Evolutionary conservation across 2,797 vertebrate genomes (phyloP), one percentile per base, ranked within the genome.

Genomic region (Epinephelus awoara): DNA sequence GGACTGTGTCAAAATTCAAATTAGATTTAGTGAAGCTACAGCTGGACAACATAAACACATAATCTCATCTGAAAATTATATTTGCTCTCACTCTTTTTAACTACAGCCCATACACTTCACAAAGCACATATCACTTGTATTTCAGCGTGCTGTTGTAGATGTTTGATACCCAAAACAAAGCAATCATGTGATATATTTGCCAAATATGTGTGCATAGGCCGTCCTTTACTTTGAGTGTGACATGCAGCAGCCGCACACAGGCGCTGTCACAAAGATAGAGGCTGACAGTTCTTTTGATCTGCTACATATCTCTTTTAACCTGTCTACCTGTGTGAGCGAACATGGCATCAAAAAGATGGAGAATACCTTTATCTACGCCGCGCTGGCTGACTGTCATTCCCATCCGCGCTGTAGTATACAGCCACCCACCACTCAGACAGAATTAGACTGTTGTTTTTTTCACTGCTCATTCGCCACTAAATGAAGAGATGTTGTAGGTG

Each of bases 221-320:
- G 54, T 71, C 57, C 66, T 62, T 47, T 79, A 23, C 21, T 47
- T 6, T 52, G 46, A 79, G 55, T 38, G 77, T 61, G 73, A 85
- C 75, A 17, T 11, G 10, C 21, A 23, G 69, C 46, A 15, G 38
- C 56, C 38, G 19, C 49, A 54, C 62, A 25, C 44, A n/a, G 52
- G 27, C 54, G 13, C 55, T 34, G 4, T 86, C 79, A 71, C 79
- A 77, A 19, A 65, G 79, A 91, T 86, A 15, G 62, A 52, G 46
- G 38, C 70, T 80, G 83, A 82, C 83, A 55, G 78, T 5, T 73
- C 75, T 65, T 87, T 73, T 89, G 73, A 92, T 89, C 78, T 66
- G 5, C 73, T 80, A 77, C 82, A 72, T 81, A 49, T 82, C 76
- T 81, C 71, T 87, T 83, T 85, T 87, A 87, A 84, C 84, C 74